Evolutionary conservation across 2,888 invertebrate species (phyloP).

Genomic region (Lissonota sp.): DNA sequence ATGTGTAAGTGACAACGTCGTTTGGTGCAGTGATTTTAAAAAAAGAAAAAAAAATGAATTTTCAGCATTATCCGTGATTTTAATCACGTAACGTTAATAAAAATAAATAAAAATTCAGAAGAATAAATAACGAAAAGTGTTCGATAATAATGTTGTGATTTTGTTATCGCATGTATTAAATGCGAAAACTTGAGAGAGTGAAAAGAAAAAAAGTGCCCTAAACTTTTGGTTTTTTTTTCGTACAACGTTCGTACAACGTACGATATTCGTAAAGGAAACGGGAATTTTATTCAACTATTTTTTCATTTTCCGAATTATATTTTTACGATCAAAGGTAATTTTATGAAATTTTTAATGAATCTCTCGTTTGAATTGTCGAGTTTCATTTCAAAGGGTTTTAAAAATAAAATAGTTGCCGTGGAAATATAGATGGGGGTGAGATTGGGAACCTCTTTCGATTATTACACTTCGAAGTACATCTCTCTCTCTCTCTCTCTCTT

Average conservation of each 20-base stretch:
- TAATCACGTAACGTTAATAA: background rate
- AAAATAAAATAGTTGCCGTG: background rate
- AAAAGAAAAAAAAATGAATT: background rate
- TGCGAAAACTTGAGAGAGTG: no score
- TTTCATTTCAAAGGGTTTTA: conserved; percentile 19
- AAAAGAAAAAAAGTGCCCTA: background rate
- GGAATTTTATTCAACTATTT: background rate
- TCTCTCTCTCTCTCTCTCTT: conserved; percentile 18
- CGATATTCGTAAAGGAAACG: background rate
- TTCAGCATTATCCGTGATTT: background rate
- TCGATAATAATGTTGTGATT: conserved; percentile 50
- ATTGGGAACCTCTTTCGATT: conserved; percentile 52
- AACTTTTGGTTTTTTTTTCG: no score
- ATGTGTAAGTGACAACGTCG: conserved; percentile 31
- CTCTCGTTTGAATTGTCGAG: background rate
- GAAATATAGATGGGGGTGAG: conserved; percentile 25
- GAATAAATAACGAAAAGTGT: conserved; percentile 1
- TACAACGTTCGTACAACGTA: background rate
- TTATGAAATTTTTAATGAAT: background rate
- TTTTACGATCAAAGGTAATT: conserved; percentile 24
- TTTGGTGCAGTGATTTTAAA: conserved; percentile 37
- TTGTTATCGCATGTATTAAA: background rate
- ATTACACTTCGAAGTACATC: conserved; percentile 49
- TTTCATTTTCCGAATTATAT: background rate
- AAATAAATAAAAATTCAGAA: background rate